Base-by-base conservation (phyloP, 2,797 vertebrate genomes). In the Odontamblyopus rebecca region DNA sequence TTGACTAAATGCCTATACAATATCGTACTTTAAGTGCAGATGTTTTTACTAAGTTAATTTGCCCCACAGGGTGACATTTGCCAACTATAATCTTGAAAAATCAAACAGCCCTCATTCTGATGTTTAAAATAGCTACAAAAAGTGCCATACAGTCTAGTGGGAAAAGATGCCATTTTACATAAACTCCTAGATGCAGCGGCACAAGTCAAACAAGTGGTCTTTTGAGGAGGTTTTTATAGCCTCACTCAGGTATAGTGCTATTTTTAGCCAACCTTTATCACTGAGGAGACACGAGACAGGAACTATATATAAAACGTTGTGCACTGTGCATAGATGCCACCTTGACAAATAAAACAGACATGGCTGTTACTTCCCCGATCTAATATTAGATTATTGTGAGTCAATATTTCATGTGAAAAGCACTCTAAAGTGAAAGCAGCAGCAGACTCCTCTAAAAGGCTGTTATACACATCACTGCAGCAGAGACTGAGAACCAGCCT, bases 391-490 rank as follows among this genome's bases (percentile, higher is more conserved):
- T 67, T 53, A 53, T 67, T 51, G 15, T 16, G 27, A 53, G 27
- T 68, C 18, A 68, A 68, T 68, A 56, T 68, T 68, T 68, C 12
- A 67, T 56, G 0, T 23, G 61, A 51, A 5, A 6, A 7, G 32
- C 23, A 65, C 59, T 61, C 51, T 74, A 64, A 44, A 56, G 23
- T 69, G 50, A 41, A 16, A 68, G 18, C 68, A 56, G 74, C 68
- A 63, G 57, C 57, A 60, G 71, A 9, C 66, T 59, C 32, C 54
- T 59, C 32, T 59, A 70, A 78, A 73, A 71, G 18, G 18, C 72
- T 51, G 56, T 69, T 68, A 35, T 64, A 85, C 60, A 76, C 61
- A 83, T 84, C 67, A 78, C 70, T 76, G 76, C 76, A 73, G 79
- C 77, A 80, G 66, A 38, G 64, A 61, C 59, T 41, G 51, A 70